phyloP scores from a whole-genome alignment of 2,113 vertebrate species.

The Carassius carassius region DNA sequence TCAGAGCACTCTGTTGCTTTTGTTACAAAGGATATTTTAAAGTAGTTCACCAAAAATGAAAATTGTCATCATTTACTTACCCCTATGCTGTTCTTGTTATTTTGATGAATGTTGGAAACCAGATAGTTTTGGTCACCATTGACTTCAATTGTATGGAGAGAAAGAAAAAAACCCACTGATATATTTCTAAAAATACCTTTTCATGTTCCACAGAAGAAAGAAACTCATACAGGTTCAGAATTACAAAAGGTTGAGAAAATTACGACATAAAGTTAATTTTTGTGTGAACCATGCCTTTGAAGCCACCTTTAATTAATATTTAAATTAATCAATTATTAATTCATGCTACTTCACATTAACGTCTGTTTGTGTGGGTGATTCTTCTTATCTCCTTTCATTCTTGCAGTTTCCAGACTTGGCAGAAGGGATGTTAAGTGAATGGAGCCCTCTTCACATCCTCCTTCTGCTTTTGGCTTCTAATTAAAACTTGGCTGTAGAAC shows the following conservation, averaged over 20 bases:
- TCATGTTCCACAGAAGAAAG: background rate
- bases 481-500: conserved; percentile 24
- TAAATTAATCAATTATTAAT: background rate
- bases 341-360: background rate
- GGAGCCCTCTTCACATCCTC: background rate
- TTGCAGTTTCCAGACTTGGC: conserved; percentile 51
- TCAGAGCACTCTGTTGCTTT: conserved; percentile 5
- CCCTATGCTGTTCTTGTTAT: background rate
- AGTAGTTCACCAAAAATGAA: background rate
- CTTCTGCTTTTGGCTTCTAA: conserved; percentile 15
- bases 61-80: background rate
- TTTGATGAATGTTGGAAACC: background rate
- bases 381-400: conserved; percentile 37
- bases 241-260: background rate
- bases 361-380: conserved; percentile 34
- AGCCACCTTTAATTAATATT: background rate
- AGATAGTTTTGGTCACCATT: background rate
- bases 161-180: too few species aligned
- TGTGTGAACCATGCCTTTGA: background rate
- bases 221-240: too few species aligned
- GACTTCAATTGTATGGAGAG: background rate
- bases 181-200: too few species aligned
- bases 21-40: background rate
- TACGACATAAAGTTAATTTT: background rate
- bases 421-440: conserved; percentile 24